Base-by-base conservation (phyloP, 1,140 invertebrate genomes). In the Melitaea cinxia region DNA sequence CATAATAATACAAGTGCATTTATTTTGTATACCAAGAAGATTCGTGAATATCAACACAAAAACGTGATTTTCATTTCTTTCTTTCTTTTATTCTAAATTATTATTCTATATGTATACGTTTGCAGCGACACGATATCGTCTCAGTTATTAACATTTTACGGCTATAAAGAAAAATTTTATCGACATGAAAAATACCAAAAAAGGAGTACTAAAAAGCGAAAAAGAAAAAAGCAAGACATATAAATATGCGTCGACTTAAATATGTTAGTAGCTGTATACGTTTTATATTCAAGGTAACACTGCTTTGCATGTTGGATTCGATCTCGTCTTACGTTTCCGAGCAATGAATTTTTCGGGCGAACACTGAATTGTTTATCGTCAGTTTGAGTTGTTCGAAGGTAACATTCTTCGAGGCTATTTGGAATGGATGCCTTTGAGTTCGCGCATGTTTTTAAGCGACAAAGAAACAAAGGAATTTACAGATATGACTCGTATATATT, bases 291-390 rank as follows among this genome's bases (percentile, higher is more conserved):
- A 59, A 65, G 55, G 55, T 64, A 50, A 57, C 54, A 33, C 28
- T 54, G 50, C 42, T 49, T 14, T 30, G 64, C 55, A 55, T 60
- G 62, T 67, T 45, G 55, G 61, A 66, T 72, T 65, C 71, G 53
- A 74, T 70, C 69, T 70, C 14, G 39, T 54, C 64, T 55, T 47
- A 45, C 57, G 63, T 67, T 63, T 56, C 39, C 68, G 59, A 39
- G 50, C 63, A 54, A 74, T 77, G 72, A 74, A 77, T 77, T 74
- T 77, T 77, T 75, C 69, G 69, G 54, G 19, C 1, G 21, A 47
- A 23, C 10, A 12, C 42, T 47, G 42, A 47, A 47, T 47, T 47
- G 17, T 47, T 47, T 47, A 47, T 47, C 9, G 64, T 52, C 52
- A 47, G 24, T 17, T 19, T 75, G 72, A 77, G 72, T 77, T 71